Evolutionary conservation across 2,797 vertebrate species (phyloP), one percentile per base, ranked within the genome.

Genomic region (Menidia menidia): DNA sequence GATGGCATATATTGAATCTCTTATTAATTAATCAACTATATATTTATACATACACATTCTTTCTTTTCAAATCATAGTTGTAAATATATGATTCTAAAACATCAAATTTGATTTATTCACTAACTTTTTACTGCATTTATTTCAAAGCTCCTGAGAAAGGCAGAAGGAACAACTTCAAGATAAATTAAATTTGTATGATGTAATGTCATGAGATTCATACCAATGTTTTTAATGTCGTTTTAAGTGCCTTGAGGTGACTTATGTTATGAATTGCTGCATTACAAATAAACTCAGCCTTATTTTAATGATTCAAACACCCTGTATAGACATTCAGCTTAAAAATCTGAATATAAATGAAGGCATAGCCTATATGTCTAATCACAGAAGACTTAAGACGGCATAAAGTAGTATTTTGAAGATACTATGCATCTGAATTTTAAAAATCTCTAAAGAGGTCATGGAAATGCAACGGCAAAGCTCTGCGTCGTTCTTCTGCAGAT

Each of bases 401-500:
- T 25, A 64, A 44, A 75, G 47, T 58, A 25, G 64, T 19, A 31
- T 64, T 76, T 53, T 39, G 53, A 51, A 39, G 41, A 14, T 60
- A 60, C 14, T 18, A 30, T 30, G 16, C 44, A 43, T 56, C 18
- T 62, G 60, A 39, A 57, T 42, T 64, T 52, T n/a, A 19, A 32
- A 60, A 68, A 33, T 14, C 42, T 55, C 42, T 57, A 4, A 18
- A 48, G 35, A 30, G 47, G 64, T 64, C 19, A 48, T 73, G 59
- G 39, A 84, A 67, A 78, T 6, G 2, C 67, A 61, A 60, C 30
- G 64, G 41, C 59, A 55, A 63, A 61, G 50, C 50, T 9, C 15
- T 41, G 57, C 9, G 55, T 60, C 64, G 48, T 58, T 62, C 48
- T 61, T 42, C 10, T 7, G 32, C 19, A 70, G 73, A 77, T 81